Base-by-base conservation (phyloP, 2,113 vertebrate species). In the Scytalopus superciliaris region DNA sequence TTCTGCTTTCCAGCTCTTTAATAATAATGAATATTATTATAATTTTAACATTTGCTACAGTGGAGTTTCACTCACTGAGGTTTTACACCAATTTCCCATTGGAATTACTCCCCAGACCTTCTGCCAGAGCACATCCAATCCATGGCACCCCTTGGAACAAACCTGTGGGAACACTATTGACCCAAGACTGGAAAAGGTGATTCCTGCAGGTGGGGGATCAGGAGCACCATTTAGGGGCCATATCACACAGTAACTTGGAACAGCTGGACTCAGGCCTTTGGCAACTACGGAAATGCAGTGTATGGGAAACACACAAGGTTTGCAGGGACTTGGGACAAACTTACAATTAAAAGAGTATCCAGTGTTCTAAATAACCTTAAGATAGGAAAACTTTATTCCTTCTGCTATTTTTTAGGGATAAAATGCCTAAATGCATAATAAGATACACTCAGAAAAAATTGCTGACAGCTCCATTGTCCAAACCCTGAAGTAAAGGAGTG, bases 141-240 rank as follows among this genome's bases (percentile, higher is more conserved):
- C n/a, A 7, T 1, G 18, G 39, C 24, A 52, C 3, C 37, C 37
- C 66, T 60, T 24, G 31, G 21, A 49, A 55, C 8, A 30, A 33
- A 42, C 7, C 24, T 12, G 40, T 39, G 60, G 42, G n/a, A 49
- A 31, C 0, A 4, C 0, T 44, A 37, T 81, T 55, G 44, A 8
- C 28, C 13, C 42, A 5, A 14, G 35, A 14, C 22, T 50, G 53
- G 47, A 14, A 47, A 44, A 52, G 37, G 27, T 35, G 59, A 10
- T 9, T 33, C 37, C 70, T 24, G 68, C 33, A 56, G 63, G 7
- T 35, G 7, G 18, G 30, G 45, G 13, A 57, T 33, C 7, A 45
- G 49, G 4, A 63, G 40, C 39, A 23, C 10, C 35, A 2, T 7
- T 57, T 11, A 40, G n/a, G 31, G 53, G 57, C 53, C 24, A 4